Evolutionary conservation across 2,113 vertebrate species (phyloP), one percentile per base, ranked within the genome.

Genomic region (Cathartes aura): DNA sequence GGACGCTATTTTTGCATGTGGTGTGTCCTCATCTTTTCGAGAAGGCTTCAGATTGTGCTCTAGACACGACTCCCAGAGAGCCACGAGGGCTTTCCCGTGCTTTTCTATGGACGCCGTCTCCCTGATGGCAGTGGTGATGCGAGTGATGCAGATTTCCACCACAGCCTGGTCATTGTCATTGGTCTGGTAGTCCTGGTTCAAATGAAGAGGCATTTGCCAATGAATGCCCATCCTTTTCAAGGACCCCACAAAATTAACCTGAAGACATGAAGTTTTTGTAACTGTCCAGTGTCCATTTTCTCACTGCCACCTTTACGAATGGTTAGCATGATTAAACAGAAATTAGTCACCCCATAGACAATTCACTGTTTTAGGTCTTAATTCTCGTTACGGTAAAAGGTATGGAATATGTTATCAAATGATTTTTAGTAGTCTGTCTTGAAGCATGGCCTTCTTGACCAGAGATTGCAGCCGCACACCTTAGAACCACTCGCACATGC

Each of bases 111-210:
- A 99, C 0, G 98, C 97, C 0, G 99, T 99, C 94, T 99, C 99
- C 75, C 99, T 98, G 86, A 99, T 99, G 74, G 99, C 99, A 6
- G 99, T 98, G 63, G 99, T 99, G 96, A 99, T 99, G 50, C 99
- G 98, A 0, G 99, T 99, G 95, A 99, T 98, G 97, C 99, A 99
- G 97, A 99, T 99, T 96, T 99, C 99, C 94, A 99, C 99, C 96
- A 99, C 99, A 0, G 99, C 99, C 98, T 99, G 99, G 98, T 99
- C 99, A 1, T 99, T 99, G 98, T 99, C 99, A 20, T 99, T 99
- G 94, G 96, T 99, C 96, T 99, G 97, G 94, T 99, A 99, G 98
- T 99, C 99, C 99, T 99, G 80, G 90, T 29, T 26, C 95, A 88
- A 95, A 89, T 2, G 40, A 92, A 72, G 53, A 84, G 8, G 67